Evolutionary conservation across 1,140 invertebrate species (phyloP).

Genomic region (Phthorimaea operculella): DNA sequence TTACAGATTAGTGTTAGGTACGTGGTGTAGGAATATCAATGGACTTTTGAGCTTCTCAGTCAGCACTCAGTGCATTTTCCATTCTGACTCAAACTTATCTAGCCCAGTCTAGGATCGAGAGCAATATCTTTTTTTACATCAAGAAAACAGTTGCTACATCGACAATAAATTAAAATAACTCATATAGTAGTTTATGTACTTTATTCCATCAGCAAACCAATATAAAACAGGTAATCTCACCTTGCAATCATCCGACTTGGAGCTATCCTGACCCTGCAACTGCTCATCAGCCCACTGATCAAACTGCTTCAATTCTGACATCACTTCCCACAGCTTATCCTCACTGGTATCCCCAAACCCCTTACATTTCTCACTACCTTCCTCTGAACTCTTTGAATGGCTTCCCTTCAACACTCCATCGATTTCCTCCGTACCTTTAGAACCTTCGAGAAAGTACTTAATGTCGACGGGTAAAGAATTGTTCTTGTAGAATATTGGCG

Average conservation of each 20-base stretch:
- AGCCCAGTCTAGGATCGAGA: no score
- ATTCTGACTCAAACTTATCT: no score
- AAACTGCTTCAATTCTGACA: slow-evolving; percentile 52
- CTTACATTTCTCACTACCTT: slow-evolving; percentile 3
- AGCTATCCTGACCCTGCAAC: slow-evolving; percentile 32
- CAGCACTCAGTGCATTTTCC: no score
- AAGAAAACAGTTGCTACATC: no score
- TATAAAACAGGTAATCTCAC: slow-evolving; percentile 30
- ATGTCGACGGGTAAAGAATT: slow-evolving; percentile 49
- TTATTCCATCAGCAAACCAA: no score
- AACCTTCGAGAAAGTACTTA: slow-evolving; percentile 36
- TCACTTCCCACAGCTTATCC: slow-evolving; percentile 52
- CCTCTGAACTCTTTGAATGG: slow-evolving; percentile 28
- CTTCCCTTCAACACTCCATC: slow-evolving; percentile 36
- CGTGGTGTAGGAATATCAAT: no score
- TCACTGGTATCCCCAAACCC: slow-evolving; percentile 32
- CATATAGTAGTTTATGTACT: no score
- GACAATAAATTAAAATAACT: no score
- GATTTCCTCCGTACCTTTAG: slow-evolving; percentile 35
- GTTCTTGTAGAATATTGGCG: slow-evolving; percentile 50
- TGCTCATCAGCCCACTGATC: slow-evolving; percentile 60
- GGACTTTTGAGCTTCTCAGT: no score
- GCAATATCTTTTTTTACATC: no score
- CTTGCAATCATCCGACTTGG: slow-evolving; percentile 50
- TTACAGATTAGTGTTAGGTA: no score